Evolutionary conservation across 2,888 invertebrate species (phyloP), one percentile per base, ranked within the genome.

Genomic region (Aleiodes leptofemur): DNA sequence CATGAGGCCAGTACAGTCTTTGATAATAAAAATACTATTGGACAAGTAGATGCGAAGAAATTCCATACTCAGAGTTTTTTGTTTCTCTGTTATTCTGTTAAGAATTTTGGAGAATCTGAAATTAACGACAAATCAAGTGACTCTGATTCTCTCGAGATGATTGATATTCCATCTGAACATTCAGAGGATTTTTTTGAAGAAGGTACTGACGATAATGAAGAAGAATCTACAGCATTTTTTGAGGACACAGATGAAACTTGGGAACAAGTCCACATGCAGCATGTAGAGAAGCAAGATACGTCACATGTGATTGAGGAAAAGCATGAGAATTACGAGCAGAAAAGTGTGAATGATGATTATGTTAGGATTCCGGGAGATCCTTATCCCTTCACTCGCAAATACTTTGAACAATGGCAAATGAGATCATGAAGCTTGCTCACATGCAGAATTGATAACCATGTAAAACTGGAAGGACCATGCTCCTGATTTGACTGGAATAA

Each of bases 311-410:
- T 16, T 29, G 4, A 16, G 0, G 13, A 57, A n/a, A 57, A 57
- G 1, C 48, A 38, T 23, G 29, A 23, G 9, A 34, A 14, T 11
- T 59, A 70, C 23, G 5, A 75, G 56, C 48, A 9, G 14, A 66
- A 66, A 5, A 74, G 77, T 34, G 73, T 77, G 31, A 74, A 69
- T n/a, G 76, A 82, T n/a, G 76, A 82, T 14, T 83, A 82, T 14
- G 51, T 85, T 0, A 82, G 77, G 38, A 29, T 85, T 2, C 81
- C 82, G 0, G 86, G 84, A 6, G 86, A 86, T 72, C 82, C 83
- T 14, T 86, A 86, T 51, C 86, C 86, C 0, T 86, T 83, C 69
- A 85, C 77, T 38, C 77, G 78, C 31, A 82, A 85, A 16, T 77
- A 85, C 50, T 81, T 83, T 51, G 72, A 83, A 34, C 84, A 80